phyloP scores from a whole-genome alignment of 1,140 invertebrate species.

The Zaprionus nigranus region DNA sequence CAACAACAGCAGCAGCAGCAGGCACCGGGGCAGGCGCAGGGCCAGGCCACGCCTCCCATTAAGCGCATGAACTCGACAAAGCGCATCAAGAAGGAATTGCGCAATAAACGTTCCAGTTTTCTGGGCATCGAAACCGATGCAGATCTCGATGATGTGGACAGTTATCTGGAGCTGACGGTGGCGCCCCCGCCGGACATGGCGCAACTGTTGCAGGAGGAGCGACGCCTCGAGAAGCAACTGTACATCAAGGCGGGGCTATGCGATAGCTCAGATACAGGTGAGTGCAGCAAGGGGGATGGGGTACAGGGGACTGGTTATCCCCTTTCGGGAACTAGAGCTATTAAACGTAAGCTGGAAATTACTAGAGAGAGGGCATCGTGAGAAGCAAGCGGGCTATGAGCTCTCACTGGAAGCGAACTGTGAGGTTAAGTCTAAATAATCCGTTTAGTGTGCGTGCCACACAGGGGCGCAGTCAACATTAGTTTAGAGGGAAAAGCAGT shows the following conservation, averaged over 20 bases:
- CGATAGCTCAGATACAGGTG: conserved; percentile 85
- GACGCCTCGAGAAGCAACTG: conserved; percentile 90
- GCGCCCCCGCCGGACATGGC: conserved; percentile 92
- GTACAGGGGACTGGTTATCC: too few species aligned
- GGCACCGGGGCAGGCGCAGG: conserved; percentile 9
- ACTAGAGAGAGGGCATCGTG: not conserved
- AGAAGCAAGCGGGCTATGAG: not conserved
- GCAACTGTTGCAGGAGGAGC: conserved; percentile 91
- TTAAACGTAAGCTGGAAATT: conserved; percentile 52
- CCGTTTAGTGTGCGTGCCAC: conserved; percentile 65
- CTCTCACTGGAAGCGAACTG: conserved; percentile 21
- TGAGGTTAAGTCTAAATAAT: conserved; percentile 79
- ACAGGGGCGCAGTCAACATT: conserved; percentile 16
- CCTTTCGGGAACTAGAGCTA: conserved; percentile 41
- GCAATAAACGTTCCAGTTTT: conserved; percentile 93
- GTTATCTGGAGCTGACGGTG: conserved; percentile 88
- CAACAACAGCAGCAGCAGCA: not conserved
- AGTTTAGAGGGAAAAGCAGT: not conserved
- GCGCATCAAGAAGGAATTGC: conserved; percentile 93
- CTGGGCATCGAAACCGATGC: conserved; percentile 91
- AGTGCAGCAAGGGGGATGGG: conserved; percentile 26
- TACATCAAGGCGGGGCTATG: conserved; percentile 87
- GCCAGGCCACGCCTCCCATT: conserved; percentile 84
- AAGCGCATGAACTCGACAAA: conserved; percentile 92
- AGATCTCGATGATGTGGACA: conserved; percentile 87